phyloP scores from a whole-genome alignment of 2,888 invertebrate genomes.

The Cephus pygmeus region DNA sequence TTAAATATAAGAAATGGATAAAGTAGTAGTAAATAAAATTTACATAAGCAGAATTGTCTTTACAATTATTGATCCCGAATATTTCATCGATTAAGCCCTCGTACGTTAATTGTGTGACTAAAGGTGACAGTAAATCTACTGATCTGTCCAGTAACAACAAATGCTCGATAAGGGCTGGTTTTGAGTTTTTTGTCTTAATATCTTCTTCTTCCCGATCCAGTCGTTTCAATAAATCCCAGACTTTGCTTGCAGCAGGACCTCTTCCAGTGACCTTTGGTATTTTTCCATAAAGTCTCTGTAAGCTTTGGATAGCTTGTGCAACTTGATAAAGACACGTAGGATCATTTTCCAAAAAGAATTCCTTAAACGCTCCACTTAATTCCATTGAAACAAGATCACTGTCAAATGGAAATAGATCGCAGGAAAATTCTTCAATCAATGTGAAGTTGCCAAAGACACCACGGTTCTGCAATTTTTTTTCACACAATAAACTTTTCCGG shows the following conservation, averaged over 20 bases:
- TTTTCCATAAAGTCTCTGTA: conserved; percentile 90
- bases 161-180: conserved; percentile 74
- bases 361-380: conserved; percentile 80
- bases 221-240: conserved; percentile 87
- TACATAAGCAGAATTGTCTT: conserved; percentile 33
- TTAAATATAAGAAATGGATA: conserved; percentile 10
- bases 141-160: conserved; percentile 90
- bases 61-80: conserved; percentile 83
- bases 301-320: conserved; percentile 85
- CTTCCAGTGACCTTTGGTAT: conserved; percentile 92
- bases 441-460: conserved; percentile 84
- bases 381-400: conserved; percentile 95
- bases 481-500: conserved; percentile 85
- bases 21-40: conserved; percentile 5
- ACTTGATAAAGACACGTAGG: conserved; percentile 88
- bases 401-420: conserved; percentile 92
- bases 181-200: conserved; percentile 69
- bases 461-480: conserved; percentile 84
- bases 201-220: conserved; percentile 74
- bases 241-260: conserved; percentile 87
- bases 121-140: conserved; percentile 90
- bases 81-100: conserved; percentile 97
- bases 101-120: conserved; percentile 95
- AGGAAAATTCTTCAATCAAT: conserved; percentile 84
- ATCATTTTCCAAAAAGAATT: conserved; percentile 90